A percentile compares a stretch with the other conserved stretches of the same genome.
These are phyloP conservation scores for Alexandromys fortis DNA, from an alignment of 2,113 vertebrate genomes.

Conservation along the genomic window DNA sequence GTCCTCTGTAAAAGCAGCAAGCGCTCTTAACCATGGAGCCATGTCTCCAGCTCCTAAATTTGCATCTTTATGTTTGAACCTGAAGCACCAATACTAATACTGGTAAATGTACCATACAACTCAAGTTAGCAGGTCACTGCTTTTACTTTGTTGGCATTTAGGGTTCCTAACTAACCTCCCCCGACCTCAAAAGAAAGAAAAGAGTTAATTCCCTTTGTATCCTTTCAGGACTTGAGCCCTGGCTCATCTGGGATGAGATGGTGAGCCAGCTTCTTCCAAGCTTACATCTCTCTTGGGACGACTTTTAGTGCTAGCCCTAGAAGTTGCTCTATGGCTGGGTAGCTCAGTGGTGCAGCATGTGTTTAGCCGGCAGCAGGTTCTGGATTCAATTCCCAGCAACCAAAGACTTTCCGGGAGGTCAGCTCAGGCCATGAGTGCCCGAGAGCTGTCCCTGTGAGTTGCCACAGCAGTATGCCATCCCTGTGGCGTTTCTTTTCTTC, in stretches of 20 bases:
- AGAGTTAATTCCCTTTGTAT: not conserved
- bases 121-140: not conserved
- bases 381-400: not conserved
- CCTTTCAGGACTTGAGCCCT: not conserved
- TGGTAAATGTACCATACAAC: not conserved
- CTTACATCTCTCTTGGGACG: not conserved
- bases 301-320: not conserved
- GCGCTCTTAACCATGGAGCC: not conserved
- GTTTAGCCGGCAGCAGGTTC: not conserved
- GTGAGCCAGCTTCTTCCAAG: not conserved
- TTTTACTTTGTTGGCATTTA: conserved; percentile 15
- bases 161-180: not conserved
- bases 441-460: not conserved
- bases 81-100: not conserved
- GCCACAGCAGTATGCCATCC: not conserved
- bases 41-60: not conserved
- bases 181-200: not conserved
- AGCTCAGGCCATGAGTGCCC: not conserved
- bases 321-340: not conserved
- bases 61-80: not conserved
- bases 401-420: not conserved
- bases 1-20: not conserved
- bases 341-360: not conserved
- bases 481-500: not conserved
- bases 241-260: not conserved